Evolutionary conservation across 1,140 invertebrate species (phyloP).

Genomic region (Palaemon carinicauda): DNA sequence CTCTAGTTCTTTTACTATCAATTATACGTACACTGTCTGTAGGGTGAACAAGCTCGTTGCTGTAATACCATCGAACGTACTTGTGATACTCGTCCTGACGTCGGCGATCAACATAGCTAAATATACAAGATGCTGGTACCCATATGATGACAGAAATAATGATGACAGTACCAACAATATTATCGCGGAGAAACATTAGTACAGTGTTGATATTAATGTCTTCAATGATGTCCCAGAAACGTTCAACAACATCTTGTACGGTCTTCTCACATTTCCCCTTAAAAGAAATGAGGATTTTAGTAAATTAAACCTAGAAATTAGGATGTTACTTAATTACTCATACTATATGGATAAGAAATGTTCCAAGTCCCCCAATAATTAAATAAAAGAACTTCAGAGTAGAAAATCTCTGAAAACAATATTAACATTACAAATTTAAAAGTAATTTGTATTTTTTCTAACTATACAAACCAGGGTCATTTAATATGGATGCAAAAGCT

Average conservation of each 20-base stretch:
- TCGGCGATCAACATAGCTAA: constrained; percentile 64
- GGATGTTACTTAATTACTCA: no score
- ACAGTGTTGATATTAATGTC: constrained; percentile 95
- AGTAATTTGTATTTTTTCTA: no score
- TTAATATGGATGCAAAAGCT: no score
- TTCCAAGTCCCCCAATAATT: no score
- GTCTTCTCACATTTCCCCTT: constrained; percentile 93
- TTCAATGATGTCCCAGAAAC: constrained; percentile 96
- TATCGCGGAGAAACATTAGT: constrained; percentile 83
- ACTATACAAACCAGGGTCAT: no score
- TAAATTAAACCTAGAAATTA: no score
- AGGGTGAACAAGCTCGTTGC: constrained; percentile 54
- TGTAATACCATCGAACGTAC: constrained; percentile 58
- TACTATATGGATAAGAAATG: no score
- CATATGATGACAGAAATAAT: constrained; percentile 88
- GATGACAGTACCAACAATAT: constrained; percentile 89
- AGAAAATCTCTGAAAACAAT: no score
- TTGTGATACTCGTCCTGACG: constrained; percentile 53
- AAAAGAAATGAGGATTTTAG: constrained; percentile 54
- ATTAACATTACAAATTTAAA: no score
- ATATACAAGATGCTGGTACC: constrained; percentile 75
- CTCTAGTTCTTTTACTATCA: constrained; percentile 56
- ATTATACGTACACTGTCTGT: constrained; percentile 57
- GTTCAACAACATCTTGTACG: constrained; percentile 91
- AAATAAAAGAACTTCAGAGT: no score